Conservation (phyloP, 1,140 invertebrate species). For the Plectrocnemia conspersa region DNA sequence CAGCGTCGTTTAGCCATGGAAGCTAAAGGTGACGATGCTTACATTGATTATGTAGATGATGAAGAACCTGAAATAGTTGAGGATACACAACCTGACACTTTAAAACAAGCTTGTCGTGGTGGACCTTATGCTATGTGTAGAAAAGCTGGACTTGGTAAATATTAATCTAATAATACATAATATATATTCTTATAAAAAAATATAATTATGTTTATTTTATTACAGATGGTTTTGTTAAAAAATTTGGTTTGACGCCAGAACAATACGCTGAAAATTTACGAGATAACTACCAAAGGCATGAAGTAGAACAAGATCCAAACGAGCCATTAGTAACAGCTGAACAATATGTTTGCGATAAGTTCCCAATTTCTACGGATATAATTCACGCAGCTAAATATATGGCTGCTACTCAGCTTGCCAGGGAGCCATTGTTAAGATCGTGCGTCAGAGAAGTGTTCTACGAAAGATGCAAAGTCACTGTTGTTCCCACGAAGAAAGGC, state of each 20-base stretch:
- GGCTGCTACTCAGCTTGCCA: conserved; percentile 88
- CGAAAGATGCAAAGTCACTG: conserved; percentile 79
- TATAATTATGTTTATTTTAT: conserved; percentile 8
- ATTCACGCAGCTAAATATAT: conserved; percentile 87
- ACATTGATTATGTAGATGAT: conserved; percentile 50
- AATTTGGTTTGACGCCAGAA: conserved; percentile 92
- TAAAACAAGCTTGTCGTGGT: conserved; percentile 82
- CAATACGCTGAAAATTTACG: conserved; percentile 96
- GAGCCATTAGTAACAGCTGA: conserved; percentile 77
- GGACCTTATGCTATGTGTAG: conserved; percentile 84
- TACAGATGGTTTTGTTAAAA: conserved; percentile 72
- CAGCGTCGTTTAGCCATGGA: conserved; percentile 18
- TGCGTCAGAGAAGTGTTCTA: conserved; percentile 86
- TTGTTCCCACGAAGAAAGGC: conserved; percentile 85
- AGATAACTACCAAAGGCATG: conserved; percentile 95
- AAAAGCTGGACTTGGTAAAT: conserved; percentile 73
- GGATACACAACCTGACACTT: conserved; percentile 55
- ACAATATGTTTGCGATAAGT: conserved; percentile 57
- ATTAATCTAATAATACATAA: conserved; percentile 7
- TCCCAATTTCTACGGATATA: conserved; percentile 64
- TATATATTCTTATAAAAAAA: conserved; percentile 6
- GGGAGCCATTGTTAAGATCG: conserved; percentile 84
- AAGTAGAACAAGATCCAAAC: conserved; percentile 85
- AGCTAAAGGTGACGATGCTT: conserved; percentile 45
- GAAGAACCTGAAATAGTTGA: conserved; percentile 56